Evolutionary conservation across 92 coral and sea anemone genomes (phyloP).

Genomic region (Heliopora coerulea): DNA sequence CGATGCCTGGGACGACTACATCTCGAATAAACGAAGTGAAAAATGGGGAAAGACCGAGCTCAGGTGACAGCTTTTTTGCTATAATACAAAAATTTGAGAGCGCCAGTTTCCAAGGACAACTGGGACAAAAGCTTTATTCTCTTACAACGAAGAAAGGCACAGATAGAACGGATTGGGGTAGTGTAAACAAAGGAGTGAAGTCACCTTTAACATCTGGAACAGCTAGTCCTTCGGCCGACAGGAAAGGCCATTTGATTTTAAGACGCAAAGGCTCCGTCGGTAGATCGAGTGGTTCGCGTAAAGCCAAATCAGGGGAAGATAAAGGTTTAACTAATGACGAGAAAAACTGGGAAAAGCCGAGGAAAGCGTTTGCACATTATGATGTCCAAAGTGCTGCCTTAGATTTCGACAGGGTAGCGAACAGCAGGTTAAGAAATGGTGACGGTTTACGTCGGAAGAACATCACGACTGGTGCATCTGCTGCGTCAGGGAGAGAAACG

Average conservation of each 20-base stretch:
- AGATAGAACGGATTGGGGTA: constrained; percentile 33
- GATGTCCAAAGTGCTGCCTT: constrained; percentile 90
- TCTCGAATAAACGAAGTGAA: constrained; percentile 52
- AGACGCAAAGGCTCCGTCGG: constrained; percentile 78
- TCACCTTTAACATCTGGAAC: constrained; percentile 55
- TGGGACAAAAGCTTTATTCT: constrained; percentile 30
- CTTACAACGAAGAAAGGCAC: constrained; percentile 31
- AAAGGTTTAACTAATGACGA: constrained; percentile 45
- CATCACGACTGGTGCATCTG: constrained; percentile 95
- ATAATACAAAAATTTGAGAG: constrained; percentile 80
- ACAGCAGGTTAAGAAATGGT: constrained; percentile 65
- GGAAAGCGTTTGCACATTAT: constrained; percentile 88
- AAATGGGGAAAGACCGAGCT: constrained; percentile 73
- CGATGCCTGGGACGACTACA: background rate
- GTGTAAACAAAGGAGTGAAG: constrained; percentile 37
- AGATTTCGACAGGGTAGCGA: constrained; percentile 79
- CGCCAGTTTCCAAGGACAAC: constrained; percentile 58
- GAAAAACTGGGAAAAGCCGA: constrained; percentile 59
- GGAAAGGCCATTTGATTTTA: constrained; percentile 59
- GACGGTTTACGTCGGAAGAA: constrained; percentile 89
- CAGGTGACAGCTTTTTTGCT: constrained; percentile 91
- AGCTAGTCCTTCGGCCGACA: constrained; percentile 80
- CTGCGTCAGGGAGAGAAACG: constrained; percentile 84
- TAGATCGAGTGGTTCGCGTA: constrained; percentile 70
- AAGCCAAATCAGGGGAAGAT: constrained; percentile 68